Evolutionary conservation across 2,797 vertebrate species (phyloP), one percentile per base, ranked within the genome.

Genomic region (Tiaroga cobitis): DNA sequence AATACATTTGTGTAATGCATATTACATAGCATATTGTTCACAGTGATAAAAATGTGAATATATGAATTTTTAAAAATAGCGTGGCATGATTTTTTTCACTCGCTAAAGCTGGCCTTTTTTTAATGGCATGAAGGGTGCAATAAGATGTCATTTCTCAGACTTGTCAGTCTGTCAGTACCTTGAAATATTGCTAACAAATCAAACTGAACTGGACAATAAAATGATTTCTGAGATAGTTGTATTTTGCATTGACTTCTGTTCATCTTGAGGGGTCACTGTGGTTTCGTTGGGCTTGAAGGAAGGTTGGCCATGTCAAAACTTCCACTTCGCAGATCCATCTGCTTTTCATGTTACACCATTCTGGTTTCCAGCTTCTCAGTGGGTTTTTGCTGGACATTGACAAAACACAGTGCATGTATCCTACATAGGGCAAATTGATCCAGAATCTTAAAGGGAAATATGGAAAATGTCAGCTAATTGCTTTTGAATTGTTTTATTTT

Each of bases 301-400:
- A 51, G 18, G 5, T 37, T 10, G 84, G 86, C 85, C 85, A 90
- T 67, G 41, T 21, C 16, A 87, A 11, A 32, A 1, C 82, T 0
- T 74, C 54, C 67, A 85, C 80, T 67, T 90, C 59, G 46, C 94
- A 93, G 77, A 91, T 83, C 87, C 78, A 92, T 37, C 0, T 51
- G 0, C 86, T 76, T 0, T 0, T 19, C 2, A 26, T 29, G 1
- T 0, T 0, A 78, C 92, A 92, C 0, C 0, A 0, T 10, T 1
- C 67, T 41, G 78, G n/a, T 24, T n/a, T 29, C 89, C 88, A 91
- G 75, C 69, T 87, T 54, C 54, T 80, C 21, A 37, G 8, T 21
- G 70, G 3, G 2, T 0, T 0, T 0, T 0, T 0, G 18, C 65
- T 26, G 5, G 79, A 75, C 83, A 92, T 3, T 18, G 81, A 85